Evolutionary conservation across 2,888 invertebrate genomes (phyloP), one percentile per base, ranked within the genome.

Genomic region (Microchrysa polita): DNA sequence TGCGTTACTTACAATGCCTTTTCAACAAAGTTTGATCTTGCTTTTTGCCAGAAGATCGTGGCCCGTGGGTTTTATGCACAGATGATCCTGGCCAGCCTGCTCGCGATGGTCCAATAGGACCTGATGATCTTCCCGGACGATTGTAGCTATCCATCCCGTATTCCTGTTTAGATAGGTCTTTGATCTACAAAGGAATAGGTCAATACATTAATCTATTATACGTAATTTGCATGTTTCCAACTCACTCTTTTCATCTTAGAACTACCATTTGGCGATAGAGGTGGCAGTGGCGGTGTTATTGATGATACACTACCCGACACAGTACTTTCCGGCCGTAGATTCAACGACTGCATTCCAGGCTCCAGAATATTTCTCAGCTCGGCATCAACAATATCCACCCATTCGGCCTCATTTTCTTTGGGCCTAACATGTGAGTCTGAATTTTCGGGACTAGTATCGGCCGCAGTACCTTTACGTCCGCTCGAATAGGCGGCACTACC

Each of bases 401-500:
- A 93, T 83, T 93, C 93, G 40, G 91, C 89, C 79, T 92, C 92
- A 77, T 88, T 89, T 40, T 86, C 88, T 86, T 79, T 78, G 5
- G 75, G 73, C 59, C 77, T 69, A 18, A 76, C 27, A 34, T 67
- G 73, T 12, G 87, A 87, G 79, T 90, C 89, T 0, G 88, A 84
- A 34, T 81, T 87, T 78, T 90, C 90, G 1, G 87, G 88, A 53
- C 88, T 88, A 0, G 88, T 87, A 78, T 89, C 89, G 44, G 84
- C 79, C 16, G 81, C 81, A 23, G 86, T 87, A 7, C 86, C 83
- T 79, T 90, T 85, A 76, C 91, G 84, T 1, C 92, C 92, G 80
- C 92, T 92, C 52, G 92, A 92, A 83, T 92, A 92, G 59, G 92
- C 92, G 5, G 92, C 92, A 81, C 92, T 92, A n/a, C 93, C 93